These are phyloP conservation scores for Corapipo altera DNA, from an alignment of 2,113 vertebrate species.

Conservation along the genomic window DNA sequence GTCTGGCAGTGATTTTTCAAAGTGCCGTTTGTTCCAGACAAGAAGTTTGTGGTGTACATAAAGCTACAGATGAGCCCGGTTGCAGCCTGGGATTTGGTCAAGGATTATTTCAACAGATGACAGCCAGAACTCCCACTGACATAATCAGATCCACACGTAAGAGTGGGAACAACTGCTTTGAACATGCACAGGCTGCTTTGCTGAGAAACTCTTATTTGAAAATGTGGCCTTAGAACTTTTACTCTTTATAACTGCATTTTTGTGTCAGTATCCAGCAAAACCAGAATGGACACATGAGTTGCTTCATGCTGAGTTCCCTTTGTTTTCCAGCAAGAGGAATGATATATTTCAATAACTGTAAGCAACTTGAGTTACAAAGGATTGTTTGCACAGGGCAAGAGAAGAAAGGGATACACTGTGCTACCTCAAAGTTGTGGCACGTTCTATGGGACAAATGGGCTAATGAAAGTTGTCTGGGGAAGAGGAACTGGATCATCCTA, in stretches of 20 bases:
- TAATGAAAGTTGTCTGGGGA: neutral
- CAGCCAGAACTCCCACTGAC: conserved; percentile 31
- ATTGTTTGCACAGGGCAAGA: neutral
- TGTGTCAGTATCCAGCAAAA: conserved; percentile 13
- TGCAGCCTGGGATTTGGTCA: conserved; percentile 18
- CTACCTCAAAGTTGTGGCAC: neutral
- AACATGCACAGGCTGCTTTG: conserved; percentile 5
- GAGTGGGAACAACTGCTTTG: conserved; percentile 10
- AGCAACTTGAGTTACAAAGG: neutral
- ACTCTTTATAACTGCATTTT: conserved; percentile 1
- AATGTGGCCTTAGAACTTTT: neutral
- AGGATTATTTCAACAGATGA: conserved; percentile 35
- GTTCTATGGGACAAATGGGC: neutral
- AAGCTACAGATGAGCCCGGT: neutral
- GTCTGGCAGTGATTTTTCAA: conserved; percentile 42
- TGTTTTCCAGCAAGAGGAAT: conserved; percentile 36
- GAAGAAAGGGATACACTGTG: neutral
- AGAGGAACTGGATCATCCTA: neutral
- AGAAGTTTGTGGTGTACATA: conserved; percentile 6
- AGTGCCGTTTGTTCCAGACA: conserved; percentile 10
- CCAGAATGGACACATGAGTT: neutral
- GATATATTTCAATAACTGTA: neutral
- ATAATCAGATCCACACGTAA: neutral
- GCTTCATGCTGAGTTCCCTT: neutral
- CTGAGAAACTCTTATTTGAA: conserved; percentile 1